Conservation (phyloP, 2,113 vertebrate genomes). For the Nipponia nippon region DNA sequence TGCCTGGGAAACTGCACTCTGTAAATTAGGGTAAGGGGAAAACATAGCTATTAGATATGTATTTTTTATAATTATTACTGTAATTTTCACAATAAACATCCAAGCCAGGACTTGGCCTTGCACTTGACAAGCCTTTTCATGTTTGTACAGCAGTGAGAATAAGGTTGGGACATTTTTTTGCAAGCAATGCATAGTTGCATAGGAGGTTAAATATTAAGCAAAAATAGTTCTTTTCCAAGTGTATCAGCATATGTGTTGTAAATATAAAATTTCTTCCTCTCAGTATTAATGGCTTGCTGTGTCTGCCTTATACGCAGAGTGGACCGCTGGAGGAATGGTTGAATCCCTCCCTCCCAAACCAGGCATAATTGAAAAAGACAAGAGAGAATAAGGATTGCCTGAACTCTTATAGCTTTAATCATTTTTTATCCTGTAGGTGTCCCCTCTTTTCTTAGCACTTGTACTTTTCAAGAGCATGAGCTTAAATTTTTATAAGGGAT, state of each 20-base stretch:
- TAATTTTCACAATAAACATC: not conserved
- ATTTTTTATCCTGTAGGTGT: constrained; percentile 2
- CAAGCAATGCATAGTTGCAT: not conserved
- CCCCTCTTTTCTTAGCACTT: not conserved
- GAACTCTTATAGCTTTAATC: not conserved
- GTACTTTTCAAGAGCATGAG: not conserved
- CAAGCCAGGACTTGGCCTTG: not conserved
- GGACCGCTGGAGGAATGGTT: not conserved
- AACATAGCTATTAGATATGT: not conserved
- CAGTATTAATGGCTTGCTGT: not conserved
- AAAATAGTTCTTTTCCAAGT: not conserved
- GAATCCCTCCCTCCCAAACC: not conserved
- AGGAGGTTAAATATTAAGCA: not conserved
- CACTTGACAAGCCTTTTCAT: not conserved
- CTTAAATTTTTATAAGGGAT: constrained; percentile 27
- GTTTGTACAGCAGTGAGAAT: not conserved
- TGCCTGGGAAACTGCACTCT: constrained; percentile 25
- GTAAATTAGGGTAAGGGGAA: not conserved
- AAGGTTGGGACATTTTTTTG: not conserved
- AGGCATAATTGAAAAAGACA: not conserved
- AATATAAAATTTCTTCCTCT: not conserved
- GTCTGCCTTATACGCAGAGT: not conserved
- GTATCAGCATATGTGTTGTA: not conserved
- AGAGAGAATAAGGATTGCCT: constrained; percentile 4
- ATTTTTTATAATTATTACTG: not conserved